Evolutionary conservation across 92 coral and sea anemone species (phyloP), one percentile per base, ranked within the genome.

Genomic region (Zoanthus sansibaricus): DNA sequence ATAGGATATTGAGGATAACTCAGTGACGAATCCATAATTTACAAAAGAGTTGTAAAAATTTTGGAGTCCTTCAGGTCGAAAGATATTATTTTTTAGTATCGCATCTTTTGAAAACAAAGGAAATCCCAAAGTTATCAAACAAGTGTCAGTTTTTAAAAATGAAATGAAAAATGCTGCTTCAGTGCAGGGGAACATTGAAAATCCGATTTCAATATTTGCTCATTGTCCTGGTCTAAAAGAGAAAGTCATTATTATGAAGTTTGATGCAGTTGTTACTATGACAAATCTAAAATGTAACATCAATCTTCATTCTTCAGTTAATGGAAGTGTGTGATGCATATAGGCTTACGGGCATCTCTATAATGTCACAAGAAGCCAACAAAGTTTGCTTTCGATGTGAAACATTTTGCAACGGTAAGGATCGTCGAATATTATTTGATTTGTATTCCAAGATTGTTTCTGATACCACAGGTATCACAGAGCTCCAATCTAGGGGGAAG

Each of bases 391-490:
- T 88, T 80, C 86, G 91, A 71, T 91, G 89, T 72, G 94, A 88
- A 72, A 91, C 94, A 52, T 91, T 91, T 72, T 91, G 88, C 75
- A 71, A 88, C 55, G 80, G 94, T 91, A 79, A 83, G 94, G 88
- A 8, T 69, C 31, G 33, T 30, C 13, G 31, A 30, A 32, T 21
- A 2, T 13, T 62, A 37, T 37, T 37, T 37, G 1, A 37, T 37
- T 37, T 37, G 42, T 37, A 37, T 37, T 37, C 42, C 42, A 37
- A 4, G 42, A 37, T 37, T 37, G 1, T 37, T 37, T 37, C 42
- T 37, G 42, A 4, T 37, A 37, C 42, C 42, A 37, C 42, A 37
- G 42, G 42, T 37, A 37, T 37, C 42, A 16, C 68, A 61, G 7
- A 7, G 25, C 20, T 61, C 42, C 4, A 37, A 1, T 2, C 2